Evolutionary conservation across 2,888 invertebrate species (phyloP), one percentile per base, ranked within the genome.

Genomic region (Dermolepida albohirtum): DNA sequence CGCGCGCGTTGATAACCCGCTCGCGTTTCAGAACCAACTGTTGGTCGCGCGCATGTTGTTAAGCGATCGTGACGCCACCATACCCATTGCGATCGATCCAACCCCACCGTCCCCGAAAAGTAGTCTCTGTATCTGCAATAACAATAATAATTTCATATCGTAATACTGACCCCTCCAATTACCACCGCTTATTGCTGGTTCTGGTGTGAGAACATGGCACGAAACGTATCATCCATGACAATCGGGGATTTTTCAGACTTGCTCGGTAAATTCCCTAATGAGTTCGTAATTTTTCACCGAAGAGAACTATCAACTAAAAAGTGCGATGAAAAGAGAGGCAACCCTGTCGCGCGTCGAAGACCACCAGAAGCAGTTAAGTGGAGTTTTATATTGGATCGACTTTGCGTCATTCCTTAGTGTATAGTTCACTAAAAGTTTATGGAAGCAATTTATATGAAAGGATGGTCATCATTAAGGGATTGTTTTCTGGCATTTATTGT

Each of bases 21-120:
- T 71, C 74, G 78, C 78, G 74, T 74, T 78, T 77, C 77, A 75
- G 77, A 83, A 83, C 83, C 83, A 83, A 83, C 83, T 83, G 82
- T 82, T 83, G 82, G 80, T 78, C 74, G 73, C 73, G 73, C 74
- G 76, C 78, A 75, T 73, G 74, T 74, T 70, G 74, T 69, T 70
- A 70, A 72, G 71, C 70, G 70, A 62, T 67, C 66, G 66, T 72
- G 76, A 75, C 78, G 78, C 74, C 75, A 75, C 70, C 76, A 74
- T 49, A 34, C 34, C 34, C 55, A 63, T 66, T 34, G 34, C 68
- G 66, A 69, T 69, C 69, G 66, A 66, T 63, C 69, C 66, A 63
- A 67, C 51, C 62, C 67, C 67, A 59, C 67, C 64, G 63, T 49
- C 67, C 63, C 63, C 40, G 41, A 63, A 59, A 59, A 34, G 34